phyloP scores from a whole-genome alignment of 2,113 vertebrate genomes.

The Callospermophilus lateralis region DNA sequence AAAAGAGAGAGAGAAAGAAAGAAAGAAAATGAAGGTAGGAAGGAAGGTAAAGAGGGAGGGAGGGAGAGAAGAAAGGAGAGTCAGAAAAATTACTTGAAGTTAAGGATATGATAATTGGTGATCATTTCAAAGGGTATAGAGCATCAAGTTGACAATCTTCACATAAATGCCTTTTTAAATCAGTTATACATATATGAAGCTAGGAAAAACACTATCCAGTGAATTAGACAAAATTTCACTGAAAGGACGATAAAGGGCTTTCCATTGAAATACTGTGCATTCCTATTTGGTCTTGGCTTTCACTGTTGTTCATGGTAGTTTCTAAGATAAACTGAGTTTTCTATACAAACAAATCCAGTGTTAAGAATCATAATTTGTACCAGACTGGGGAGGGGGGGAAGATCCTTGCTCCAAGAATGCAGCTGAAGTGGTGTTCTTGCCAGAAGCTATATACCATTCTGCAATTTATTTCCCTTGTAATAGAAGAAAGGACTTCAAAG shows the following conservation, averaged over 20 bases:
- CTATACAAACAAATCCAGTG: constrained; percentile 72
- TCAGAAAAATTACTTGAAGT: neutral
- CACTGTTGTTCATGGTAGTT: constrained; percentile 47
- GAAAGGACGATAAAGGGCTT: neutral
- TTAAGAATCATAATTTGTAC: constrained; percentile 64
- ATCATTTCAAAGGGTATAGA: neutral
- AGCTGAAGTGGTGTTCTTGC: constrained; percentile 64
- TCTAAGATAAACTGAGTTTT: constrained; percentile 55
- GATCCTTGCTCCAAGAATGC: neutral
- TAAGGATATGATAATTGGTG: neutral
- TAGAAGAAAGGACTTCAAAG: constrained; percentile 76
- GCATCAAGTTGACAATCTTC: neutral
- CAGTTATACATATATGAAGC: neutral
- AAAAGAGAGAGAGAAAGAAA: neutral
- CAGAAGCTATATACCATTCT: constrained; percentile 66
- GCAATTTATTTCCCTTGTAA: constrained; percentile 67
- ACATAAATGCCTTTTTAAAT: neutral
- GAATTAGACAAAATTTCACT: neutral
- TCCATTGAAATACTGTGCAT: neutral
- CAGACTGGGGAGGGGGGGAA: neutral
- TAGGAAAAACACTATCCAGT: neutral
- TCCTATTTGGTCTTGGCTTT: constrained; percentile 5
- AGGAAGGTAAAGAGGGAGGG: neutral
- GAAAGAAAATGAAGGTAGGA: too few species aligned
- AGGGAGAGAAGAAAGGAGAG: too few species aligned